Conservation (phyloP, 2,113 vertebrate genomes). For the Nibea albiflora region DNA sequence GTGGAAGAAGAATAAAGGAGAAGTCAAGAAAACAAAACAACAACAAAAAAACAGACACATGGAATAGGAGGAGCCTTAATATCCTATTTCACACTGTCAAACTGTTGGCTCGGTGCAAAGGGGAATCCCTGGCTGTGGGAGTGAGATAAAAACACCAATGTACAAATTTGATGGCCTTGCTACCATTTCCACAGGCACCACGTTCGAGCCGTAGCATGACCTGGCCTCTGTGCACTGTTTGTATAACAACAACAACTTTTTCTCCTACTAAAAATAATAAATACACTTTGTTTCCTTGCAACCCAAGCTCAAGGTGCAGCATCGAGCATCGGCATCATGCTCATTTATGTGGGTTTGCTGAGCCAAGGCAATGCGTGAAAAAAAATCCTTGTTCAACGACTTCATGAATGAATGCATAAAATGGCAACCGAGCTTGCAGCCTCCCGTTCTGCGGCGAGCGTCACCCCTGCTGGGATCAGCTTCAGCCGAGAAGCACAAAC, state of each 20-base stretch:
- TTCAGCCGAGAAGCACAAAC: conserved; percentile 49
- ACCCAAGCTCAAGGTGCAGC: conserved; percentile 11
- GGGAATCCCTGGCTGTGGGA: conserved; percentile 50
- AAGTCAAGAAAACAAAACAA: not conserved
- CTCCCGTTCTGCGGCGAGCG: conserved; percentile 26
- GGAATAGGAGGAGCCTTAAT: conserved; percentile 49
- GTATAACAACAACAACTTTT: not conserved
- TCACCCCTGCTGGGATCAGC: conserved; percentile 59
- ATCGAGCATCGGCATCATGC: not conserved
- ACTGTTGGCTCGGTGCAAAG: conserved; percentile 30
- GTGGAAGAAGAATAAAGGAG: conserved; percentile 1
- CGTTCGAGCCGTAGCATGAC: not conserved
- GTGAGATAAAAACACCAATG: not conserved
- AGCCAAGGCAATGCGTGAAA: not conserved
- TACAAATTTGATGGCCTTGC: not conserved
- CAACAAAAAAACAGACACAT: conserved; percentile 1
- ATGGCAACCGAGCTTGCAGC: conserved; percentile 20
- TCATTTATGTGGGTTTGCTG: not conserved
- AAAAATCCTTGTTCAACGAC: conserved; percentile 25
- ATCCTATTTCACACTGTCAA: conserved; percentile 50
- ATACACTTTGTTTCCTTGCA: not conserved
- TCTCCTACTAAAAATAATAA: not conserved
- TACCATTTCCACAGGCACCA: not conserved
- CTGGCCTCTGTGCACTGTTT: too few species aligned
- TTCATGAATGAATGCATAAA: conserved; percentile 57